phyloP scores from a whole-genome alignment of 2,888 invertebrate genomes.

The Oxytorus armatus region DNA sequence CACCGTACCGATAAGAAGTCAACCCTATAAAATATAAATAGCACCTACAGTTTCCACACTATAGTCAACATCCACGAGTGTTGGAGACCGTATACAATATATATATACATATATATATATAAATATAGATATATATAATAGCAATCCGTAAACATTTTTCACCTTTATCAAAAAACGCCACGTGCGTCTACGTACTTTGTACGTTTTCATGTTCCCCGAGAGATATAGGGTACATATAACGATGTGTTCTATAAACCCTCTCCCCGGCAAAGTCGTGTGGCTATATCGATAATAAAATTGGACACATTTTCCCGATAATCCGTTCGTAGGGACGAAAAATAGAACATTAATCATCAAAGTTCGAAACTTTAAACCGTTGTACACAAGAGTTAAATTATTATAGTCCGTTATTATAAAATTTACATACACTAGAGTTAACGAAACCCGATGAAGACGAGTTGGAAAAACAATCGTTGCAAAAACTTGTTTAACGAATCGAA shows the following conservation, averaged over 20 bases:
- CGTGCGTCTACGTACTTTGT: constrained; percentile 49
- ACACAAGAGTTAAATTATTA: not conserved
- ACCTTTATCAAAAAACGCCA: constrained; percentile 76
- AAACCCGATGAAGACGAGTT: not conserved
- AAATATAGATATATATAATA: not conserved
- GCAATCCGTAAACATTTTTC: constrained; percentile 74
- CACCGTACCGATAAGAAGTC: constrained; percentile 80
- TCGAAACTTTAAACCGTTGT: not conserved
- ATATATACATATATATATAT: constrained; percentile 22
- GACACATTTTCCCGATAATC: not conserved
- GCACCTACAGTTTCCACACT: constrained; percentile 73
- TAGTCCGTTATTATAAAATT: not conserved
- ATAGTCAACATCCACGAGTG: constrained; percentile 26
- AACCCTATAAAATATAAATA: constrained; percentile 78
- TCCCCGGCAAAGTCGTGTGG: not conserved
- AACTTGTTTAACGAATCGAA: no score
- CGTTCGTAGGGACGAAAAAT: not conserved
- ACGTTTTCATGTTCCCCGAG: constrained; percentile 31
- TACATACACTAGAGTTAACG: not conserved
- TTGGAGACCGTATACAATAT: constrained; percentile 5
- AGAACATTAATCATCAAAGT: not conserved
- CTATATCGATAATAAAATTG: constrained; percentile 22
- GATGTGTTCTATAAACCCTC: not conserved
- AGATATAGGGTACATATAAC: not conserved
- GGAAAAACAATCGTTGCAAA: no score